A percentile compares a stretch with the other conserved stretches of the same genome.
These are phyloP conservation scores for Scaptomyza reducta DNA, from an alignment of 2,888 invertebrate genomes.

Conservation along the genomic window DNA sequence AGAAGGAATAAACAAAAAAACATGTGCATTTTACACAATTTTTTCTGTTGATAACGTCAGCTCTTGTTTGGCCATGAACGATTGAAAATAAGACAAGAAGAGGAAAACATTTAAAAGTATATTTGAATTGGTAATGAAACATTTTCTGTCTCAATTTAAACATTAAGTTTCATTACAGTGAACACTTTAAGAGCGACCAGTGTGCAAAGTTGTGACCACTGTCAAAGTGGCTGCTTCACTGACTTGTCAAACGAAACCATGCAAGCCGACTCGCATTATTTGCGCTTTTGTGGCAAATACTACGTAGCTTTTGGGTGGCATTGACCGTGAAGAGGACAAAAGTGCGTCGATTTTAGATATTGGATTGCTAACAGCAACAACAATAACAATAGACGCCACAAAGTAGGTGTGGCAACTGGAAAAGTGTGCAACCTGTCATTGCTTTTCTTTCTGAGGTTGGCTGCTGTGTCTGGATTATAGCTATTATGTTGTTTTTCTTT, in stretches of 20 bases:
- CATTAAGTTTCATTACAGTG: too few species aligned
- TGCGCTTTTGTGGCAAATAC: slow-evolving; percentile 62
- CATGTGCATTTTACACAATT: too few species aligned
- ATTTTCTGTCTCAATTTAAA: too few species aligned
- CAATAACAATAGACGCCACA: neutral
- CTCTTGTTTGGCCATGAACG: too few species aligned
- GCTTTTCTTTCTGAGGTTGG: slow-evolving; percentile 6
- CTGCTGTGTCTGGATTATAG: slow-evolving; percentile 50
- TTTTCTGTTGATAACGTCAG: too few species aligned
- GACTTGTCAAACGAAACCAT: slow-evolving; percentile 57
- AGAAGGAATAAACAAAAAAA: too few species aligned
- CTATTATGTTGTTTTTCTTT: slow-evolving; percentile 42
- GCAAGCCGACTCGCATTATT: slow-evolving; percentile 63
- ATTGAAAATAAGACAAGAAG: too few species aligned
- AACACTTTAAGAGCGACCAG: neutral
- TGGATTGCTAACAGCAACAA: slow-evolving; percentile 20
- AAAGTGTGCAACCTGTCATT: slow-evolving; percentile 5
- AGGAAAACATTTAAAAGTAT: too few species aligned
- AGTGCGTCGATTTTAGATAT: slow-evolving; percentile 41
- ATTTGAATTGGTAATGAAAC: too few species aligned
- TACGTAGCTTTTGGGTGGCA: slow-evolving; percentile 30
- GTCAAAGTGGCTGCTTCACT: slow-evolving; percentile 23
- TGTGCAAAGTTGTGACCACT: neutral
- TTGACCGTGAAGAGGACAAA: slow-evolving; percentile 55
- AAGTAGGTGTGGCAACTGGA: slow-evolving; percentile 1